Percentiles rank a stretch among this genome's conserved stretches.
These are phyloP conservation scores for Sciurus carolinensis DNA, from an alignment of 2,797 vertebrate species.

Conservation along the genomic window DNA sequence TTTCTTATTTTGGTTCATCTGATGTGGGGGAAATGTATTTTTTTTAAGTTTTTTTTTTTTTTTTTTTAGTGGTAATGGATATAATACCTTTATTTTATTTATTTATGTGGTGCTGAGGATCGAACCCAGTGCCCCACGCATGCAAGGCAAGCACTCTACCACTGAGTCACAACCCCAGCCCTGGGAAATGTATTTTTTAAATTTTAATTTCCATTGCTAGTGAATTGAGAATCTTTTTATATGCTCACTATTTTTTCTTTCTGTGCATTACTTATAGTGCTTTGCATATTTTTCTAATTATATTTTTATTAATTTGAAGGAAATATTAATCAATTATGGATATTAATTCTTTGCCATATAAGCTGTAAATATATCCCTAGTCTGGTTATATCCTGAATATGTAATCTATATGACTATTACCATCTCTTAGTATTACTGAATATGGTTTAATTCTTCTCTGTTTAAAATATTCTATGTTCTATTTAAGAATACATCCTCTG, in stretches of 20 bases:
- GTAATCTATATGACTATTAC: not conserved
- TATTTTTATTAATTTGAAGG: conserved; percentile 60
- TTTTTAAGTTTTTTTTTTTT: not conserved
- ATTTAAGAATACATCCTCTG: not conserved
- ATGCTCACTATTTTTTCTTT: conserved; percentile 28
- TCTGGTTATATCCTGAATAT: not conserved
- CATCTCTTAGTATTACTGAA: conserved; percentile 34
- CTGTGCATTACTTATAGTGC: conserved; percentile 15
- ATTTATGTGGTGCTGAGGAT: too few relatives aligned
- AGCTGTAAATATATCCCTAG: not conserved
- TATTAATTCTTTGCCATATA: conserved; percentile 51
- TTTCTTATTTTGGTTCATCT: conserved; percentile 28
- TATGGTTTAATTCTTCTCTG: conserved; percentile 11
- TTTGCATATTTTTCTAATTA: conserved; percentile 61
- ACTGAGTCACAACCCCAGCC: too few relatives aligned
- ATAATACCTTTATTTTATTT: too few relatives aligned
- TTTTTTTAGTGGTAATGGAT: too few relatives aligned
- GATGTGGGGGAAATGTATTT: not conserved
- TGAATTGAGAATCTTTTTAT: conserved; percentile 38
- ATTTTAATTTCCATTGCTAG: conserved; percentile 59
- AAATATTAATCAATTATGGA: conserved; percentile 43
- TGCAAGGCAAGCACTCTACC: too few relatives aligned
- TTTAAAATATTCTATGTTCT: conserved; percentile 35
- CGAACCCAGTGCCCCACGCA: too few relatives aligned
- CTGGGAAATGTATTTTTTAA: too few relatives aligned